These are phyloP conservation scores for Novumbra hubbsi DNA, from an alignment of 2,797 vertebrate genomes.

Conservation along the genomic window DNA sequence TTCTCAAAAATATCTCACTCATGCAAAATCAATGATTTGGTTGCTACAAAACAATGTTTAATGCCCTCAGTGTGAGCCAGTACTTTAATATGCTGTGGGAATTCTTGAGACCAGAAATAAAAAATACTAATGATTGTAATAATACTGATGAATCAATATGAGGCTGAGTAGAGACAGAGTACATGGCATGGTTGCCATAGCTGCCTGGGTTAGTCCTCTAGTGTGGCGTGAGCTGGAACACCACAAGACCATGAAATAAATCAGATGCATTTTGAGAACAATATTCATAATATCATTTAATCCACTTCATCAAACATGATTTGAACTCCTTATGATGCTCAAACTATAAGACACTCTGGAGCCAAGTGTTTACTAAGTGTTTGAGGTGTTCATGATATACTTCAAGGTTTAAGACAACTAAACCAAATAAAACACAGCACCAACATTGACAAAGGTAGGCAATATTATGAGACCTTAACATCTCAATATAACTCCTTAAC, in stretches of 20 bases:
- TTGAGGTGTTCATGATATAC: not conserved
- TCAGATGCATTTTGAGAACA: not conserved
- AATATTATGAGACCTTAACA: not conserved
- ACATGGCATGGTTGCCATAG: constrained; percentile 6
- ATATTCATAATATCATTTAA: not conserved
- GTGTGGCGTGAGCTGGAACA: constrained; percentile 9
- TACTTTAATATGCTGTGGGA: constrained; percentile 34
- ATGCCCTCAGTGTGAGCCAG: constrained; percentile 35
- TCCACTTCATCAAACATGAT: constrained; percentile 16
- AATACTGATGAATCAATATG: constrained; percentile 36
- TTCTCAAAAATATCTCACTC: no score
- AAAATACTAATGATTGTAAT: constrained; percentile 36
- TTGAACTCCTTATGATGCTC: constrained; percentile 2
- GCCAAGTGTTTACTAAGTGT: not conserved
- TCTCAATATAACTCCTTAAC: constrained; percentile 4
- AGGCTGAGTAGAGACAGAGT: constrained; percentile 17
- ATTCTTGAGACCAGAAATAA: constrained; percentile 35
- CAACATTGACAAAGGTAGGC: not conserved
- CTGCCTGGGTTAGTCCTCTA: constrained; percentile 20
- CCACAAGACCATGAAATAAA: not conserved
- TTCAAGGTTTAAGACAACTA: not conserved
- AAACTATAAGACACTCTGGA: not conserved
- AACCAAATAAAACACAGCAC: not conserved
- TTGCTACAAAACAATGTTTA: constrained; percentile 40
- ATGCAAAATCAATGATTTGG: constrained; percentile 6